Evolutionary conservation across 2,113 vertebrate genomes (phyloP).

Genomic region (Lipophrys pholis): DNA sequence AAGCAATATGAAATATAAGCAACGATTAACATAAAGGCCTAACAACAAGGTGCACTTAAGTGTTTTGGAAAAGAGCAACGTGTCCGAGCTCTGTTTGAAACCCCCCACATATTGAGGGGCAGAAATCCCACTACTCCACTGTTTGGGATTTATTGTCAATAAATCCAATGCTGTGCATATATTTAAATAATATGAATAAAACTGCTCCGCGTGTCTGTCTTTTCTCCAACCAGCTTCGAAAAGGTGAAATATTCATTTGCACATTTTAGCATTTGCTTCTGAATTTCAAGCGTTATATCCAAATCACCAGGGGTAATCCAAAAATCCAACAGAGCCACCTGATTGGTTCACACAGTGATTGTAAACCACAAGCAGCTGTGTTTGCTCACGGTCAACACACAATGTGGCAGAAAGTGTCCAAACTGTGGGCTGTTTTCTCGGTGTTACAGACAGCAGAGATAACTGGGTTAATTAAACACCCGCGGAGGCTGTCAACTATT

Average conservation of each 20-base stretch:
- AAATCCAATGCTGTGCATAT: too few relatives aligned
- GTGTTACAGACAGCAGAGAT: neutral
- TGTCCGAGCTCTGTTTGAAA: too few relatives aligned
- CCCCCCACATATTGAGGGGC: too few relatives aligned
- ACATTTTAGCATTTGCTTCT: neutral
- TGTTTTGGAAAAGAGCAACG: too few relatives aligned
- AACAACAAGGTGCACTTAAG: too few relatives aligned
- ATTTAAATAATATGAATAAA: too few relatives aligned
- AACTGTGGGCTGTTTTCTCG: neutral
- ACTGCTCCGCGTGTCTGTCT: neutral
- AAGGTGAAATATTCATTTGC: neutral
- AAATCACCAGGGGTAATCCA: neutral
- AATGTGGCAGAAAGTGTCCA: neutral
- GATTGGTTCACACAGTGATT: neutral
- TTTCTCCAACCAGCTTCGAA: neutral
- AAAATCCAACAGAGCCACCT: neutral
- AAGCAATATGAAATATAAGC: too few relatives aligned
- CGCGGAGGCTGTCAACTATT: neutral
- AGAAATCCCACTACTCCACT: too few relatives aligned
- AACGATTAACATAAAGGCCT: too few relatives aligned
- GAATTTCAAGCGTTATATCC: neutral
- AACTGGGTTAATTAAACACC: neutral
- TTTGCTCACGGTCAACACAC: conserved; percentile 5
- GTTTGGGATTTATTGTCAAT: too few relatives aligned
- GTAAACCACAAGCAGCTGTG: neutral